Evolutionary conservation across 2,888 invertebrate species (phyloP).

Genomic region (Spodoptera littoralis): DNA sequence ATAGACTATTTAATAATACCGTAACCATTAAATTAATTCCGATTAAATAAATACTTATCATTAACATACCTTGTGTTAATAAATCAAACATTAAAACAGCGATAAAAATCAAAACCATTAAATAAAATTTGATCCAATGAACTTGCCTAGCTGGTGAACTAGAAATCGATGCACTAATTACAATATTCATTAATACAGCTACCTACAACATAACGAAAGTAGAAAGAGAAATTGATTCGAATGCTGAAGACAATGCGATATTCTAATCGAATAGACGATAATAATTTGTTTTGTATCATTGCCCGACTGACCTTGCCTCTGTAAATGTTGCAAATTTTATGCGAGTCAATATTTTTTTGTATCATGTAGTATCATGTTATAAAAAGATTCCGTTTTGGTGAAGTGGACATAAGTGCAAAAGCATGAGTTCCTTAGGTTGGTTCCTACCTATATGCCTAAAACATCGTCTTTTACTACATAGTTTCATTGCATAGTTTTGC

Average conservation of each 20-base stretch:
- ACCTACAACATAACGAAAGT: constrained; percentile 18
- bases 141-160: constrained; percentile 21
- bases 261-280: constrained; percentile 20
- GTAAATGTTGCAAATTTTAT: constrained; percentile 21
- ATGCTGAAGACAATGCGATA: constrained; percentile 28
- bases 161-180: constrained; percentile 41
- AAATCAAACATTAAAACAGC: not conserved
- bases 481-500: too few relatives aligned
- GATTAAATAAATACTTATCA: too few relatives aligned
- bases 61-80: not conserved
- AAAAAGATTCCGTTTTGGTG: too few relatives aligned
- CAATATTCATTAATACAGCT: constrained; percentile 41
- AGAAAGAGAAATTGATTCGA: constrained; percentile 48
- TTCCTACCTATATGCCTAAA: too few relatives aligned
- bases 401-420: too few relatives aligned
- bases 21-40: too few relatives aligned
- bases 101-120: not conserved
- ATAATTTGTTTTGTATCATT: constrained; percentile 23
- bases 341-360: not conserved
- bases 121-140: constrained; percentile 22
- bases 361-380: too few relatives aligned
- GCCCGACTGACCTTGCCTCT: constrained; percentile 34
- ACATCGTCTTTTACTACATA: too few relatives aligned
- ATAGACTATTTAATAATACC: too few relatives aligned
- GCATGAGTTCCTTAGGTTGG: too few relatives aligned